Percentiles rank a stretch among this genome's conserved stretches.
Evolutionary conservation across 2,888 invertebrate genomes (phyloP).

Genomic region (Ernsta delagoae): DNA sequence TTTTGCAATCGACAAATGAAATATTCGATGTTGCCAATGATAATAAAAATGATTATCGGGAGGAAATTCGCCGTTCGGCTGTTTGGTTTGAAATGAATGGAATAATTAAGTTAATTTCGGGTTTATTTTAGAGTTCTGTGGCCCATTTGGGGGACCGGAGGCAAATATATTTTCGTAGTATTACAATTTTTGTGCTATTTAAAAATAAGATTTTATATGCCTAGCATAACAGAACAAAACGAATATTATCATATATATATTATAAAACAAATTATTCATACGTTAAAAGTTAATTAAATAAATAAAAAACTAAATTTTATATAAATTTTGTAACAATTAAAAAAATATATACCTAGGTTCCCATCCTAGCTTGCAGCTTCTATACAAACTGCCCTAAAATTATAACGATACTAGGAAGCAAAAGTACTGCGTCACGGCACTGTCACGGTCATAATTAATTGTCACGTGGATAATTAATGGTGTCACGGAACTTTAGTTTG

Average conservation of each 20-base stretch:
- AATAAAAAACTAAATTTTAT: no score
- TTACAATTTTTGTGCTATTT: no score
- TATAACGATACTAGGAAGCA: constrained; percentile 1
- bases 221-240: no score
- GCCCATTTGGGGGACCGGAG: no score
- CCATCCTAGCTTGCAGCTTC: neutral
- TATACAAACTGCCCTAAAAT: constrained; percentile 14
- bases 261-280: no score
- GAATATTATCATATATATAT: no score
- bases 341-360: neutral
- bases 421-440: constrained; percentile 24
- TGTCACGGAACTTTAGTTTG: constrained; percentile 28
- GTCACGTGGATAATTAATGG: constrained; percentile 33
- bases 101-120: constrained; percentile 17
- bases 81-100: constrained; percentile 30
- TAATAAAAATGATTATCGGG: constrained; percentile 33
- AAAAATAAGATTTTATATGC: no score
- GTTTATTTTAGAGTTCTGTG: neutral
- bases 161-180: no score
- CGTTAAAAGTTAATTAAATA: no score
- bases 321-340: no score
- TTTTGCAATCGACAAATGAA: constrained; percentile 35
- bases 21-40: constrained; percentile 34
- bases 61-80: constrained; percentile 24
- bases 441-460: constrained; percentile 30